Evolutionary conservation across 2,113 vertebrate species (phyloP), one percentile per base, ranked within the genome.

Genomic region (Mormoops blainvillei): DNA sequence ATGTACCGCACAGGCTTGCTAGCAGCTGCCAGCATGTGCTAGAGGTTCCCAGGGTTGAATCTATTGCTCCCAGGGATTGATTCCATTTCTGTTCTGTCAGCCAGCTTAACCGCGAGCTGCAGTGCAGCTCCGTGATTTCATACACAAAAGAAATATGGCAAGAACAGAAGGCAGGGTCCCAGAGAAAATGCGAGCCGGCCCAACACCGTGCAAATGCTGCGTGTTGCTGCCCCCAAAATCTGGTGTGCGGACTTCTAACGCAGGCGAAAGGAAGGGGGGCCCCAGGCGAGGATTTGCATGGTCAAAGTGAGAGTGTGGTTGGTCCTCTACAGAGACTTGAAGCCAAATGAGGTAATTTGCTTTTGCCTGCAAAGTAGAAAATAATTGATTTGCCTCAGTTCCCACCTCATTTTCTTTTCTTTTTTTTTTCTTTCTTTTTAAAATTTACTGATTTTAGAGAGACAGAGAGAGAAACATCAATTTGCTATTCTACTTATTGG

Each of bases 61-160:
- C 80, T 94, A 19, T 93, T 95, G 80, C 91, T 98, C 97, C 94
- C 83, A 95, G 83, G 77, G 52, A 91, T 73, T 95, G 97, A 97
- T 96, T 96, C 93, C 33, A 50, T 97, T 92, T 96, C 80, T 97
- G 52, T 91, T 97, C 98, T 96, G 87, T 91, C 91, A 96, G 38
- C 19, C 0, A 0, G 56, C 63, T 87, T 78, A 91, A 91, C 95
- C 80, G 74, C 13, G 90, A 68, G 36, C 92, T 76, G 12, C n/a
- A 13, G 12, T 15, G 63, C 43, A 36, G 81, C 68, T 94, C 70
- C 48, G 45, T 19, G n/a, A 4, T 45, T 54, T 71, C n/a, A 36
- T 80, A 94, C 87, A 86, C 56, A 94, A 68, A 58, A 95, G 77
- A 67, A 82, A 68, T 4, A 11, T 41, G 83, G 74, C 90, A 93